A percentile compares a stretch with the other conserved stretches of the same genome.
These are phyloP conservation scores for Steinernema carpocapsae DNA, from an alignment of 2,888 invertebrate species.

Conservation along the genomic window DNA sequence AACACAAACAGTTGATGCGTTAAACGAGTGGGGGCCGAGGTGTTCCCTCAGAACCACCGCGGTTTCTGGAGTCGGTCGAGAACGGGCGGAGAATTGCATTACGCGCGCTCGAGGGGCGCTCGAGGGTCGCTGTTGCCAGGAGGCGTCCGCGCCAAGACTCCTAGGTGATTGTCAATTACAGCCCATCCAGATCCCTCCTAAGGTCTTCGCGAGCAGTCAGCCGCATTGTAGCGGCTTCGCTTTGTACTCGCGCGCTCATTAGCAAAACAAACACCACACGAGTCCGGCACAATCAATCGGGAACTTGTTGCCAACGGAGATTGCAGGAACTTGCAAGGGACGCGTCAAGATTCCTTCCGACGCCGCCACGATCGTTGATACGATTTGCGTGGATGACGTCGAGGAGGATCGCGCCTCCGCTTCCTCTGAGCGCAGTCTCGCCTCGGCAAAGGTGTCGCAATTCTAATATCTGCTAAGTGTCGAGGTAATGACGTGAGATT, in stretches of 20 bases:
- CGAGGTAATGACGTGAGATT: background rate
- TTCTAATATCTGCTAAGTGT: background rate
- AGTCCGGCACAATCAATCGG: slow-evolving; percentile 18
- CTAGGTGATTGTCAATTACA: slow-evolving; percentile 20
- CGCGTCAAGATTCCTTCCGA: background rate
- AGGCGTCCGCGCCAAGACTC: slow-evolving; percentile 18
- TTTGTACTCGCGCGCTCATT: slow-evolving; percentile 16
- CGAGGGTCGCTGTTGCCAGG: slow-evolving; percentile 20
- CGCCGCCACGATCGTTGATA: background rate
- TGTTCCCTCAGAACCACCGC: background rate
- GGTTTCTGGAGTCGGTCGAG: background rate
- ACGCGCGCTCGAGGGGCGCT: slow-evolving; percentile 20
- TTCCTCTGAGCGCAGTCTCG: background rate
- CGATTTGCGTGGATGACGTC: slow-evolving; percentile 24
- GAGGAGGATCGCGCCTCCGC: slow-evolving; percentile 12
- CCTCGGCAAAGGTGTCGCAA: background rate
- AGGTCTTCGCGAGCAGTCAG: background rate
- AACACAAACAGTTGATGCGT: slow-evolving; percentile 32
- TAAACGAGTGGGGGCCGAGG: slow-evolving; percentile 19
- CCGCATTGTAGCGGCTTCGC: background rate
- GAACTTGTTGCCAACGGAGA: slow-evolving; percentile 22
- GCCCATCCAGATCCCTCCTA: background rate
- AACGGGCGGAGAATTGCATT: slow-evolving; percentile 18
- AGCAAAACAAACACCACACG: slow-evolving; percentile 8
- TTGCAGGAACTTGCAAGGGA: background rate